phyloP scores from a whole-genome alignment of 2,888 invertebrate species.

The Tipula helvola region DNA sequence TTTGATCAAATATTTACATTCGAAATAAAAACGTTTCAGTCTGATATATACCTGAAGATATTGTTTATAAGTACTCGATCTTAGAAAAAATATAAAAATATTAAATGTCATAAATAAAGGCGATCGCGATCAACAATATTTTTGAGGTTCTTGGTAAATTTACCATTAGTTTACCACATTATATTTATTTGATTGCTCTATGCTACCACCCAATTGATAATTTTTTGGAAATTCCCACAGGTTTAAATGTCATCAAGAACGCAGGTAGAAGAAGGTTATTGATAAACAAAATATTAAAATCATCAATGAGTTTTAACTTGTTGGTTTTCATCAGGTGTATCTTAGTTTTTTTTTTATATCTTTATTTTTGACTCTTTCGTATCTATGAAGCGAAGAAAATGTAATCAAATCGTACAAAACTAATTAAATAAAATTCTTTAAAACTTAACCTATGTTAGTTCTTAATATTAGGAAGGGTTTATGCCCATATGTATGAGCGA shows the following conservation, averaged over 20 bases:
- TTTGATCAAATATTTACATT: background rate
- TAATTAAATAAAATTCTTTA: too few relatives aligned
- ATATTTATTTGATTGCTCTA: background rate
- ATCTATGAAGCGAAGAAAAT: too few relatives aligned
- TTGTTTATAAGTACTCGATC: background rate
- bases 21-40: background rate
- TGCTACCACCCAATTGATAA: background rate
- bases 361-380: too few relatives aligned
- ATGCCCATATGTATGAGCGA: too few relatives aligned
- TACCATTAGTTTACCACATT: background rate
- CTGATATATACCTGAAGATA: background rate
- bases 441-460: too few relatives aligned
- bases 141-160: background rate
- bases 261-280: background rate
- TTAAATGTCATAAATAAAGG: background rate
- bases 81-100: background rate
- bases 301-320: too few relatives aligned
- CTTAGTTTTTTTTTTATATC: too few relatives aligned
- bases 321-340: too few relatives aligned
- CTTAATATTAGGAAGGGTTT: too few relatives aligned
- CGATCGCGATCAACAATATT: background rate
- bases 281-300: background rate
- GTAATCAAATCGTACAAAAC: too few relatives aligned
- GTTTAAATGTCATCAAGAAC: background rate
- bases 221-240: background rate